These are phyloP conservation scores for Dufourea novaeangliae DNA, from an alignment of 1,140 invertebrate species.

Conservation along the genomic window DNA sequence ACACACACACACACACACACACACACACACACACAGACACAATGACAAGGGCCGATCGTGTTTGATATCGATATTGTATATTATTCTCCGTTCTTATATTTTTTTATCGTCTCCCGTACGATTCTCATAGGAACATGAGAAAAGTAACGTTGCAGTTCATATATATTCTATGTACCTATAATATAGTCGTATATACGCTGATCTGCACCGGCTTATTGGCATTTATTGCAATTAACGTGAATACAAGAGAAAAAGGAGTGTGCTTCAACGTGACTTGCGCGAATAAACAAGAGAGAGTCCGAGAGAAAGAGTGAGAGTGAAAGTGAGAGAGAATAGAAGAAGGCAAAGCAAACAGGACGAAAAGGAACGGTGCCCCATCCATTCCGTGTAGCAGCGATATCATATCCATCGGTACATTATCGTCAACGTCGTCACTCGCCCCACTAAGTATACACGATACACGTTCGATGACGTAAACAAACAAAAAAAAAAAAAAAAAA, in stretches of 20 bases:
- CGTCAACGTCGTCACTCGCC: no score
- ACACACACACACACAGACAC: slow-evolving; percentile 9
- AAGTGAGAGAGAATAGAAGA: no score
- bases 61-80: slow-evolving; percentile 39
- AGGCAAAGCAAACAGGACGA: no score
- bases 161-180: slow-evolving; percentile 49
- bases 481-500: not conserved
- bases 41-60: slow-evolving; percentile 24
- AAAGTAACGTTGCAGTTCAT: slow-evolving; percentile 47
- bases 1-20: slow-evolving; percentile 9
- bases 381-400: no score
- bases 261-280: no score
- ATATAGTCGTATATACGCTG: slow-evolving; percentile 44
- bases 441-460: no score
- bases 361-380: no score
- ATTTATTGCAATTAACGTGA: slow-evolving; percentile 47
- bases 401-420: no score
- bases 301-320: no score
- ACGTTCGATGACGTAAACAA: no score
- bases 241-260: no score
- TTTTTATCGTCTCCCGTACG: slow-evolving; percentile 42
- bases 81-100: slow-evolving; percentile 45
- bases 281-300: no score
- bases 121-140: slow-evolving; percentile 49
- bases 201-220: slow-evolving; percentile 63